A percentile compares a stretch with the other conserved stretches of the same genome.
phyloP scores from a whole-genome alignment of 1,140 invertebrate species.

The Ceratina australensis region DNA sequence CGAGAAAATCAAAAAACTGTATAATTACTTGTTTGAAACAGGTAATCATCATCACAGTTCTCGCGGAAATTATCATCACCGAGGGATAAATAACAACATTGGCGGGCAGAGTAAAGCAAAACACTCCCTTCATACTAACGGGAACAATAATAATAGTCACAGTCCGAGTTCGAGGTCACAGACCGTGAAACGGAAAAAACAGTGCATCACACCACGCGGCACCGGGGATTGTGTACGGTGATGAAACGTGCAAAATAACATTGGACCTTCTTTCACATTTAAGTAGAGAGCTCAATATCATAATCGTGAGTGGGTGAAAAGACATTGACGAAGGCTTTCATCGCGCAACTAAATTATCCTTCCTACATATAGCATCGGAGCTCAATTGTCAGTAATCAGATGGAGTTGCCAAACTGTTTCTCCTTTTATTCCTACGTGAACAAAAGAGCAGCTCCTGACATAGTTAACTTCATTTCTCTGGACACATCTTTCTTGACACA shows the following conservation, averaged over 20 bases:
- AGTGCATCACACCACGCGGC: slow-evolving; percentile 69
- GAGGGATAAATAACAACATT: slow-evolving; percentile 73
- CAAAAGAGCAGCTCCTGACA: slow-evolving; percentile 35
- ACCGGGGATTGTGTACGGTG: slow-evolving; percentile 78
- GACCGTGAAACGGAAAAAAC: slow-evolving; percentile 75
- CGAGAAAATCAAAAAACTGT: no score
- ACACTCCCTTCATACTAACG: slow-evolving; percentile 68
- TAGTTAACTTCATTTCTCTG: slow-evolving; percentile 49
- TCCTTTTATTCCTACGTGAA: slow-evolving; percentile 48
- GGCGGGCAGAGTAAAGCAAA: slow-evolving; percentile 73
- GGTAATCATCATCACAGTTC: slow-evolving; percentile 73
- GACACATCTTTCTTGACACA: slow-evolving; percentile 40
- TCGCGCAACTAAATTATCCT: slow-evolving; percentile 54
- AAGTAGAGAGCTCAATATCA: slow-evolving; percentile 66
- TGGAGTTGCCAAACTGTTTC: slow-evolving; percentile 48
- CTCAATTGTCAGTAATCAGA: slow-evolving; percentile 48
- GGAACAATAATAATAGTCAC: slow-evolving; percentile 68
- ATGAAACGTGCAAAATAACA: slow-evolving; percentile 70
- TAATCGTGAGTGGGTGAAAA: slow-evolving; percentile 58
- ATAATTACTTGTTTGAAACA: no score
- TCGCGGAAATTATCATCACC: slow-evolving; percentile 69
- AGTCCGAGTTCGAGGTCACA: slow-evolving; percentile 71
- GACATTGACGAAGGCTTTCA: slow-evolving; percentile 53
- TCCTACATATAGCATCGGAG: slow-evolving; percentile 47
- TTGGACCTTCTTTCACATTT: slow-evolving; percentile 54